Percentiles rank a stretch among this genome's conserved stretches.
Conservation (phyloP, 2,888 invertebrate species). For the Cephus pulcher region DNA sequence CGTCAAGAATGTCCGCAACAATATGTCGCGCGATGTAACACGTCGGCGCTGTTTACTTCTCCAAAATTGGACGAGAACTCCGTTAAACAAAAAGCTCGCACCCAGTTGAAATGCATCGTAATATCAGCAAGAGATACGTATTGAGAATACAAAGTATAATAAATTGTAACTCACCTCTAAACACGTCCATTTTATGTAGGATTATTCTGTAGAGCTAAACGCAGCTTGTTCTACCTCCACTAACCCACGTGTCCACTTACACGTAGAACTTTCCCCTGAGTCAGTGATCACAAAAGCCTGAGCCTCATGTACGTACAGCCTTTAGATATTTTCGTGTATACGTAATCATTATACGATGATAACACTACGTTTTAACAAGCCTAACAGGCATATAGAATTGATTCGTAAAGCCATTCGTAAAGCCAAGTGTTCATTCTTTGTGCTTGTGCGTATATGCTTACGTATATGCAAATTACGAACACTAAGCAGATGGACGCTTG, state of each 20-base stretch:
- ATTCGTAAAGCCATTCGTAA: too few relatives aligned
- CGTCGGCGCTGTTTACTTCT: neutral
- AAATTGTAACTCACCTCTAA: constrained; percentile 4
- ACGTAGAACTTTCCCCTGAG: neutral
- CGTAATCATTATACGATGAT: too few relatives aligned
- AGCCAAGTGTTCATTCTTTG: too few relatives aligned
- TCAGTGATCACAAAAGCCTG: neutral
- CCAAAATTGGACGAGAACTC: neutral
- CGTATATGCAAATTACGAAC: too few relatives aligned
- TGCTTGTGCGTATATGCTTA: too few relatives aligned
- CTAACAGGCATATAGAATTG: too few relatives aligned
- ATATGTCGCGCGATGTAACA: neutral
- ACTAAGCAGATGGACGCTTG: too few relatives aligned
- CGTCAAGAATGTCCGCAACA: neutral
- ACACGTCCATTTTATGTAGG: constrained; percentile 10
- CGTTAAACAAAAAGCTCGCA: neutral
- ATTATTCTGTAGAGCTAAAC: neutral
- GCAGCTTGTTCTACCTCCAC: neutral
- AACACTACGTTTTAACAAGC: too few relatives aligned
- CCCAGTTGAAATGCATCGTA: neutral
- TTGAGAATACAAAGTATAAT: neutral
- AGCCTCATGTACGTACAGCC: too few relatives aligned
- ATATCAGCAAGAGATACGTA: neutral
- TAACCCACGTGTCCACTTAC: neutral
- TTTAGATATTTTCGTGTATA: too few relatives aligned